phyloP scores from a whole-genome alignment of 2,888 invertebrate genomes.

The Troides aeacus region DNA sequence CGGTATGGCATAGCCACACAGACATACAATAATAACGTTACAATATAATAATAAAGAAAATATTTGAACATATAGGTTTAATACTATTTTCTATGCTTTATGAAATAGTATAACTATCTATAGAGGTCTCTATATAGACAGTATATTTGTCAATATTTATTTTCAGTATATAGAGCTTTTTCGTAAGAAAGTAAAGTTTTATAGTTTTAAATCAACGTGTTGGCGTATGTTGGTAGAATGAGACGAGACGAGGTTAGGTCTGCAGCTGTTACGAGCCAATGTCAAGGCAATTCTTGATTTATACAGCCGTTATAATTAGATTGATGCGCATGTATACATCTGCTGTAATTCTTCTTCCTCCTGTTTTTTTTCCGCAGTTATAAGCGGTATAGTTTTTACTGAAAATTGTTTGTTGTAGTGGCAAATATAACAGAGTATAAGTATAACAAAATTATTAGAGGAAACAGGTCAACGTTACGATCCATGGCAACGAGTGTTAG shows the following conservation, averaged over 20 bases:
- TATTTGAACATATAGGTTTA: not conserved
- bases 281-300: constrained; percentile 59
- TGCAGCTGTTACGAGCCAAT: constrained; percentile 44
- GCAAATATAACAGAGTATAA: too few relatives aligned
- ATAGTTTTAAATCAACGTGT: not conserved
- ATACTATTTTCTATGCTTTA: too few relatives aligned
- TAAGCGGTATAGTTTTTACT: not conserved
- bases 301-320: constrained; percentile 53
- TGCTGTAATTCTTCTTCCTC: constrained; percentile 16
- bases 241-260: constrained; percentile 15
- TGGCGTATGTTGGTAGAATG: not conserved
- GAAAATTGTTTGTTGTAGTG: too few relatives aligned
- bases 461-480: too few relatives aligned
- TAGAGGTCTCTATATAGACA: too few relatives aligned
- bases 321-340: constrained; percentile 38
- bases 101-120: too few relatives aligned
- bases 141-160: not conserved
- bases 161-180: not conserved
- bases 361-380: not conserved
- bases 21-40: not conserved
- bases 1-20: too few relatives aligned
- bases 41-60: not conserved
- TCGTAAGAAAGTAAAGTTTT: too few relatives aligned
- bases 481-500: too few relatives aligned
- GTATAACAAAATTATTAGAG: too few relatives aligned